A percentile compares a stretch with the other conserved stretches of the same genome.
phyloP scores from a whole-genome alignment of 2,888 invertebrate genomes.

The Coremacera marginata region DNA sequence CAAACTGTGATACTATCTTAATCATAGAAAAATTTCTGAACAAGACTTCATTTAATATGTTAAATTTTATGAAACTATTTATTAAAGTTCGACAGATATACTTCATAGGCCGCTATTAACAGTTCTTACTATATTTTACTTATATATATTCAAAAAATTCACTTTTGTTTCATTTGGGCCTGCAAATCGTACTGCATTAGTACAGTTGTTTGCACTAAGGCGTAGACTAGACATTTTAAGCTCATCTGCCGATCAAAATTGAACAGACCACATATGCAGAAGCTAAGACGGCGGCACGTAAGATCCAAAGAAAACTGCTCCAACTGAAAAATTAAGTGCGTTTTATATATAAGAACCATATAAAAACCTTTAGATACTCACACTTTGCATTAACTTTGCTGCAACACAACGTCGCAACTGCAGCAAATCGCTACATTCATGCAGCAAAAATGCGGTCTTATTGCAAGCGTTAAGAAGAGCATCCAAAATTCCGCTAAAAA shows the following conservation, averaged over 20 bases:
- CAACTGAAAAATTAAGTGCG: background rate
- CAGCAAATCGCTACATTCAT: slow-evolving; percentile 36
- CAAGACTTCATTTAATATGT: too few relatives aligned
- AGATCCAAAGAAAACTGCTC: slow-evolving; percentile 33
- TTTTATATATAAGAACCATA: too few relatives aligned
- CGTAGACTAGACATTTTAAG: background rate
- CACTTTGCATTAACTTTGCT: slow-evolving; percentile 28
- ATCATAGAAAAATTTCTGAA: too few relatives aligned
- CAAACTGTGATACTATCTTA: too few relatives aligned
- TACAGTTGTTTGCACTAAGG: slow-evolving; percentile 31
- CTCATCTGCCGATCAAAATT: slow-evolving; percentile 26
- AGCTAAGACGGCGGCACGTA: slow-evolving; percentile 30
- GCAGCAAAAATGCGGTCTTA: slow-evolving; percentile 41
- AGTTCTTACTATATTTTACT: too few relatives aligned
- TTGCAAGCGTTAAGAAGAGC: slow-evolving; percentile 49
- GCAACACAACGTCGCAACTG: background rate
- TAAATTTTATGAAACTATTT: too few relatives aligned
- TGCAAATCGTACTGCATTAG: slow-evolving; percentile 37
- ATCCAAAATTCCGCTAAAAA: slow-evolving; percentile 50
- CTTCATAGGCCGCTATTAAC: too few relatives aligned
- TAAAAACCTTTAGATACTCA: background rate
- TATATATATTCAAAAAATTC: too few relatives aligned
- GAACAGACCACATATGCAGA: slow-evolving; percentile 37
- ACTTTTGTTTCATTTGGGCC: background rate
- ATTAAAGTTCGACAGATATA: too few relatives aligned